phyloP scores from a whole-genome alignment of 1,140 invertebrate genomes.

The Microplitis demolitor region DNA sequence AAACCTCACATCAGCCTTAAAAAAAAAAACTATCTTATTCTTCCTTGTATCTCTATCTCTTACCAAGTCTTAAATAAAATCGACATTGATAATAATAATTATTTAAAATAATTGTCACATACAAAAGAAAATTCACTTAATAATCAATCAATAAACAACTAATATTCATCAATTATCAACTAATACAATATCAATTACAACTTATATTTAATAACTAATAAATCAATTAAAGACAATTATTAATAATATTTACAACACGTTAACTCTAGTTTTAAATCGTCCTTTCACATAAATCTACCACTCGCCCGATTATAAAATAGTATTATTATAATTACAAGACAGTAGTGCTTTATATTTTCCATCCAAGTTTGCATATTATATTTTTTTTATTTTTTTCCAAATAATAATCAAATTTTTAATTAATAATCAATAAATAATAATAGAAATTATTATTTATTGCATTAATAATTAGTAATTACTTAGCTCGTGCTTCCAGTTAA shows the following conservation, averaged over 20 bases:
- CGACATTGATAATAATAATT: too few relatives aligned
- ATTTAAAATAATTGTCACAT: too few relatives aligned
- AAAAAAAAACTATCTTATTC: too few relatives aligned
- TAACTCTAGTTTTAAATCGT: constrained; percentile 40
- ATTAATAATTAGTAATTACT: too few relatives aligned
- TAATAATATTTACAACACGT: constrained; percentile 55
- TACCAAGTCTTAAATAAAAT: too few relatives aligned
- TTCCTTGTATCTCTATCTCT: too few relatives aligned
- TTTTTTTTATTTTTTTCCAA: neutral
- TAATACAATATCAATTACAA: constrained; percentile 41
- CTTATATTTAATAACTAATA: neutral
- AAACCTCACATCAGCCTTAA: too few relatives aligned
- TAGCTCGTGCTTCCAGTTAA: too few relatives aligned
- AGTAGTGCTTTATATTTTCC: constrained; percentile 10
- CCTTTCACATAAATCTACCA: constrained; percentile 43
- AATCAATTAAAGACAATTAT: constrained; percentile 44
- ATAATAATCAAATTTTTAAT: neutral
- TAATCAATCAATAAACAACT: neutral
- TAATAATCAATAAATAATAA: too few relatives aligned
- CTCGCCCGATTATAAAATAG: constrained; percentile 43
- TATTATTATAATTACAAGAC: constrained; percentile 25
- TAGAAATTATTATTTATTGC: too few relatives aligned
- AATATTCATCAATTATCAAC: neutral
- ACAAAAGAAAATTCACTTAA: neutral
- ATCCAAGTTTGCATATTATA: neutral